A percentile compares a stretch with the other conserved stretches of the same genome.
These are phyloP conservation scores for Eulacestoma nigropectus DNA, from an alignment of 2,113 vertebrate species.

Conservation along the genomic window DNA sequence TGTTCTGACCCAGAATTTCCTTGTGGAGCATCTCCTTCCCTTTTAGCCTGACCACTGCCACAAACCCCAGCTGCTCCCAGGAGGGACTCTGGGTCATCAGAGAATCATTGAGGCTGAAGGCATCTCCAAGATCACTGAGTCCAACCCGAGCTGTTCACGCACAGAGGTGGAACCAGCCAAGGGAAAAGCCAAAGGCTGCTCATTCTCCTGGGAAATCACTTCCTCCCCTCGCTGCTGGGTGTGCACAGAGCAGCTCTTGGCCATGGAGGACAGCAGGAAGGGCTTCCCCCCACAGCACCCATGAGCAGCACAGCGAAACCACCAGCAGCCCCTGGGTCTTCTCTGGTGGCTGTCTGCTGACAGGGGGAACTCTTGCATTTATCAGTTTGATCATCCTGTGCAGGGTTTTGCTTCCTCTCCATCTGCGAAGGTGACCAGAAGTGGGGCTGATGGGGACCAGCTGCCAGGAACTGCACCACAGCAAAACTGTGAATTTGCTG, in stretches of 20 bases:
- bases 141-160: background rate
- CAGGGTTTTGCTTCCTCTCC: background rate
- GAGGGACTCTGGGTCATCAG: background rate
- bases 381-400: slow-evolving; percentile 23
- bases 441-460: background rate
- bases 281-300: background rate
- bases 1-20: background rate
- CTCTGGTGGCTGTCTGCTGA: background rate
- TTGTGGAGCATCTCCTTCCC: background rate
- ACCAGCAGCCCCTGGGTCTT: background rate
- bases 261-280: background rate
- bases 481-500: background rate
- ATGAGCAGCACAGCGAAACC: background rate
- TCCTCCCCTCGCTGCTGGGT: rapidly evolving
- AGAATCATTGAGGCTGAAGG: rapidly evolving
- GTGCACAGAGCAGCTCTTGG: background rate
- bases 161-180: background rate
- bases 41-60: background rate
- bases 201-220: background rate
- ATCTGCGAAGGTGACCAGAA: background rate
- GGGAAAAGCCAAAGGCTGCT: background rate
- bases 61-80: background rate
- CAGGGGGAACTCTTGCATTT: background rate
- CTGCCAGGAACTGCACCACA: background rate
- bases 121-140: too few species aligned